Conservation (phyloP, 2,797 vertebrate species). For the Clarias platycephalus region DNA sequence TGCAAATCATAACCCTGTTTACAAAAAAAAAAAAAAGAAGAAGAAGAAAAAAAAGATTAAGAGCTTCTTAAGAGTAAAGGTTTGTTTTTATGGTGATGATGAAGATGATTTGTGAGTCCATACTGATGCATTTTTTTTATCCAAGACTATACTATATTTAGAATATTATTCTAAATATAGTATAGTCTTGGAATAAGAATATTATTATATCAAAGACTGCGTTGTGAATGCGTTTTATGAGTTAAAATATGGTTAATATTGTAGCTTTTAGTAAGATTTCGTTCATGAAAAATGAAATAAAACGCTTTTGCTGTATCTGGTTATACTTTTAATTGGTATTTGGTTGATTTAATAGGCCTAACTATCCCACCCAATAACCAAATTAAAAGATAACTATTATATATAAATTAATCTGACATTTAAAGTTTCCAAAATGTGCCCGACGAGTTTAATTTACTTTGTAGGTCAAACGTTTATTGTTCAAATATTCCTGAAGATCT, state of each 20-base stretch:
- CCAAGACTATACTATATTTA: too few species aligned
- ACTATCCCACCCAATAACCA: background rate
- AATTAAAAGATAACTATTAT: background rate
- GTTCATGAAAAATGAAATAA: background rate
- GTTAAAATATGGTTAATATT: background rate
- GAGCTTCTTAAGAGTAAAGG: background rate
- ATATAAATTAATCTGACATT: background rate
- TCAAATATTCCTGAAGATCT: slow-evolving; percentile 83
- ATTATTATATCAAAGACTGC: too few species aligned
- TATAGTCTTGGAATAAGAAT: too few species aligned
- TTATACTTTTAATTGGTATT: background rate
- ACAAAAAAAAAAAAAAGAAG: background rate
- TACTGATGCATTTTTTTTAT: background rate
- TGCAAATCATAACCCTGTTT: background rate
- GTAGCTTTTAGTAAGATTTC: background rate
- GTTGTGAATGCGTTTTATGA: background rate
- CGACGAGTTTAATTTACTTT: slow-evolving; percentile 54
- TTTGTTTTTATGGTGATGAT: background rate
- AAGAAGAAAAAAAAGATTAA: too few species aligned
- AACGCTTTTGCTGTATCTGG: background rate
- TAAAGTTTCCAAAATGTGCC: slow-evolving; percentile 34
- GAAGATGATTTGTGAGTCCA: background rate
- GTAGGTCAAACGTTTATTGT: slow-evolving; percentile 81
- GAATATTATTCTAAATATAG: too few species aligned
- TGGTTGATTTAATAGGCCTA: background rate